phyloP scores from a whole-genome alignment of 2,888 invertebrate genomes.

The Rutpela maculata region DNA sequence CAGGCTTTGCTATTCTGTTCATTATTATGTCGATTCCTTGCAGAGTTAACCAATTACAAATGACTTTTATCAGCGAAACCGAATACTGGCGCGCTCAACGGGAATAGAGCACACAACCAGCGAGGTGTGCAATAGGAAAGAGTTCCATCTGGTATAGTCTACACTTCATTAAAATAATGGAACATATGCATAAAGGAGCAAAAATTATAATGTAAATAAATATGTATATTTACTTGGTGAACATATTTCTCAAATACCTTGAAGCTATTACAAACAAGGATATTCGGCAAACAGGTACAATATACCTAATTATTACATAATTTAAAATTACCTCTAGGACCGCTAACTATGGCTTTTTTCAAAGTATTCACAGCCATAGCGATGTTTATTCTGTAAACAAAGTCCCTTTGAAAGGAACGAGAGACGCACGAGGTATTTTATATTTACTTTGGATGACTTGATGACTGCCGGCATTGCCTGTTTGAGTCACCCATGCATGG shows the following conservation, averaged over 20 bases:
- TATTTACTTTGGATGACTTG: slow-evolving; percentile 29
- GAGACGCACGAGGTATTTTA: slow-evolving; percentile 12
- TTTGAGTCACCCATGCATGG: slow-evolving; percentile 10
- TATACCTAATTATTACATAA: neutral
- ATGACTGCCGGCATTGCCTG: slow-evolving; percentile 4
- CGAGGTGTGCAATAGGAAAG: no score
- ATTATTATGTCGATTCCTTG: no score
- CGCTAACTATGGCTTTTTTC: neutral
- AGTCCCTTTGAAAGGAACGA: neutral
- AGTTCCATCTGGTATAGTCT: no score
- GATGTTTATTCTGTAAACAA: slow-evolving; percentile 21
- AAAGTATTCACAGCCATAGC: neutral
- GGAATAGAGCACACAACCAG: no score
- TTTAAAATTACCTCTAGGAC: slow-evolving; percentile 3
- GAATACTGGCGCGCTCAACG: no score
- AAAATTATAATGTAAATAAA: neutral
- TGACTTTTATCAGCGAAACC: no score
- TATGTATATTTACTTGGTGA: neutral
- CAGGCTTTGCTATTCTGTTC: no score
- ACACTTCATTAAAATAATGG: no score
- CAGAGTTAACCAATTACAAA: no score
- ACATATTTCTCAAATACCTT: neutral
- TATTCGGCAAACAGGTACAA: neutral
- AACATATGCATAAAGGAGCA: no score
- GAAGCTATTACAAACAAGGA: neutral